Base-by-base conservation (phyloP, 2,113 vertebrate species). In the Siniperca knerii region DNA sequence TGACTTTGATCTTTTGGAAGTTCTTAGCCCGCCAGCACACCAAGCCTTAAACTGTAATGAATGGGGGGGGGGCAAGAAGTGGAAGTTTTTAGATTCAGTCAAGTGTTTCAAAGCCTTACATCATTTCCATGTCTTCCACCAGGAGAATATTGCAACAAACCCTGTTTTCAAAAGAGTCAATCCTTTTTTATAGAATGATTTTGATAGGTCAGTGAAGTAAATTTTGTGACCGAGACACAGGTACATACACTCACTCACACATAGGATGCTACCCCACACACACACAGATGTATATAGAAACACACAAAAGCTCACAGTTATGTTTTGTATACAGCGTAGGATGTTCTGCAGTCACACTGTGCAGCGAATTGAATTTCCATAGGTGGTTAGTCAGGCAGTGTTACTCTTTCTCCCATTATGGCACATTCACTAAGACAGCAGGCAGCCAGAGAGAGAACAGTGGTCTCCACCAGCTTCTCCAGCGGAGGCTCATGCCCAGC, bases 91-190 rank as follows among this genome's bases (percentile, higher is more conserved):
- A 89, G 83, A 87, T 90, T 75, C 82, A 8, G 35, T 86, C 73
- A 85, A 82, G 84, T 84, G 70, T 95, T 94, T 93, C 94, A 91
- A 75, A 91, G 84, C 48, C 20, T 95, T 94, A 88, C 91, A 93
- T 94, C 91, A 94, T 82, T 75, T 88, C 77, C 75, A 69, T 71
- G 76, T 86, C 87, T 87, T 87, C 71, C 61, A 70, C 64, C 48
- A 48, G 83, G 73, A 89, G 79, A 82, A 40, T 70, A 81, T 67
- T 90, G 87, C 87, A 91, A 58, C 73, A 73, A 77, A 48, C 82
- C 69, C 37, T 75, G 21, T 79, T 91, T 92, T 87, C 82, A 75
- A 85, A 79, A 57, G 44, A 79, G 82, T 88, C 76, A 13, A 42
- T 86, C 79, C 64, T 6, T 61, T 40, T 66, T 72, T 21, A 57